Conservation (phyloP, 2,797 vertebrate species). For the Sternarchorhynchus goeldii region DNA sequence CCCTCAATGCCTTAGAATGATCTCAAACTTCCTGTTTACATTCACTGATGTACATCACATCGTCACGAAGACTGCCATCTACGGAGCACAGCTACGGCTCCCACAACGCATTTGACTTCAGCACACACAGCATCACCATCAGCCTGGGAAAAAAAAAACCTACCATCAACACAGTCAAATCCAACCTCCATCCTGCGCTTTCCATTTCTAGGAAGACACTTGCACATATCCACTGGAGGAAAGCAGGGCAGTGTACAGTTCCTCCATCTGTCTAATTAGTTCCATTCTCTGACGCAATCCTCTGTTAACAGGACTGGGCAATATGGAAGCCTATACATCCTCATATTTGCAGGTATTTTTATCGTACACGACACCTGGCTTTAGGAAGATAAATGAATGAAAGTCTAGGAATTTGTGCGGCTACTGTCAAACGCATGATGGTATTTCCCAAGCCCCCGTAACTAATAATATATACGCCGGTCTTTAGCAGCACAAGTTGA, state of each 20-base stretch:
- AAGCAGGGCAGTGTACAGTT: neutral
- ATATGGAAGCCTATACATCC: neutral
- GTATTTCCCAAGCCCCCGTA: neutral
- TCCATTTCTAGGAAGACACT: constrained; percentile 18
- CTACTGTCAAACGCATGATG: neutral
- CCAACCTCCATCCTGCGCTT: neutral
- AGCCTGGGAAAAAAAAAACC: neutral
- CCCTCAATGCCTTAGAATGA: constrained; percentile 23
- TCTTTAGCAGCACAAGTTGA: too few species aligned
- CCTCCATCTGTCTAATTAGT: constrained; percentile 4
- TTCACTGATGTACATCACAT: constrained; percentile 15
- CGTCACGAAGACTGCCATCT: constrained; percentile 45
- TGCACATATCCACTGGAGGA: constrained; percentile 11
- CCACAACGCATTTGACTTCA: constrained; percentile 1
- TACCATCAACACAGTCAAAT: neutral
- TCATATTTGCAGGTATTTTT: neutral
- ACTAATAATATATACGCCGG: too few species aligned
- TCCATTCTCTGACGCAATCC: constrained; percentile 18
- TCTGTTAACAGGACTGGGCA: neutral
- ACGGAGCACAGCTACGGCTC: constrained; percentile 24
- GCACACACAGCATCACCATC: constrained; percentile 27
- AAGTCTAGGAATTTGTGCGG: neutral
- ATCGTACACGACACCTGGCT: neutral
- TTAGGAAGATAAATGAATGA: neutral
- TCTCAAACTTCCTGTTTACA: constrained; percentile 15